These are phyloP conservation scores for Pseudomyrmex pallidus DNA, from an alignment of 1,140 invertebrate species.

Conservation along the genomic window DNA sequence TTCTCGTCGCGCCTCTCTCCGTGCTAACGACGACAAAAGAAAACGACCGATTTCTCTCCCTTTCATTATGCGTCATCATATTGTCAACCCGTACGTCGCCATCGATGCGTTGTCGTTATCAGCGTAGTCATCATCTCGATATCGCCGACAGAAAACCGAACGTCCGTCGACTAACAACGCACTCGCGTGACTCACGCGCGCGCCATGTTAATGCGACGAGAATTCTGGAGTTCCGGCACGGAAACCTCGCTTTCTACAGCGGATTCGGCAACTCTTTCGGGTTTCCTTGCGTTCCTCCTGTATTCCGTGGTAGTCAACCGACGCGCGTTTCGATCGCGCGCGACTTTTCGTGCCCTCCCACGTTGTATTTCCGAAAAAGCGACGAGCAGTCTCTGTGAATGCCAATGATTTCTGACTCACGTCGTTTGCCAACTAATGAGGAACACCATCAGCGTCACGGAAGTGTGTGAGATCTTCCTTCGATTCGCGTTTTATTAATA, in stretches of 20 bases:
- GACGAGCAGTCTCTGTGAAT: slow-evolving; percentile 47
- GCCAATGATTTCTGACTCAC: slow-evolving; percentile 45
- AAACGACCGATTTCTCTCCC: slow-evolving; percentile 33
- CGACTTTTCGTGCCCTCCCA: slow-evolving; percentile 60
- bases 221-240: slow-evolving; percentile 42
- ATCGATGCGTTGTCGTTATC: slow-evolving; percentile 58
- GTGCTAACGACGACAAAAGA: slow-evolving; percentile 34
- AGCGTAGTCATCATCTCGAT: slow-evolving; percentile 68
- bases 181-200: slow-evolving; percentile 64
- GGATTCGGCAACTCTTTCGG: slow-evolving; percentile 34
- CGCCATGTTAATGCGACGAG: slow-evolving; percentile 57
- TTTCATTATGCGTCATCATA: slow-evolving; percentile 66
- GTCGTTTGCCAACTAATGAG: slow-evolving; percentile 19
- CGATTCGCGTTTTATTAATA: background rate
- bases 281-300: slow-evolving; percentile 23
- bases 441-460: background rate
- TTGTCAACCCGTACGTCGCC: slow-evolving; percentile 36
- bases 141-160: slow-evolving; percentile 61
- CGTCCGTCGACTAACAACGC: slow-evolving; percentile 60
- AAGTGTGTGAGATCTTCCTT: background rate
- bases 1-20: slow-evolving; percentile 60
- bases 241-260: slow-evolving; percentile 3
- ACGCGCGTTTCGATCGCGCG: slow-evolving; percentile 43
- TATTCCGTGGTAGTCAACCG: slow-evolving; percentile 20
- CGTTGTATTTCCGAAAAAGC: slow-evolving; percentile 69